Evolutionary conservation across 2,888 invertebrate species (phyloP), one percentile per base, ranked within the genome.

Genomic region (Pyrochroa serraticornis): DNA sequence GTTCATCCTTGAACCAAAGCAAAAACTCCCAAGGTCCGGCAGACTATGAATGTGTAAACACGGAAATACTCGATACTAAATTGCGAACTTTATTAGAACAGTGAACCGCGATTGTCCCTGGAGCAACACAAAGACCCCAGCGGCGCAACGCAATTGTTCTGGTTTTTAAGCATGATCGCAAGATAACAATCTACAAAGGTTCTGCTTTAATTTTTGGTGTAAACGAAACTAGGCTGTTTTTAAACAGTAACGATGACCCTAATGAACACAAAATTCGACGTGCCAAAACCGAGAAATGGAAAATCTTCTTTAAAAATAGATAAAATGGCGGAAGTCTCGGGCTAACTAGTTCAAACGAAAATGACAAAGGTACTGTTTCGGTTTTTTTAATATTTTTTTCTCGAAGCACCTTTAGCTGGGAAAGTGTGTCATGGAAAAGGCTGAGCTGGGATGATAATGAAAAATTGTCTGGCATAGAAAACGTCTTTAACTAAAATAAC

Each of bases 81-180:
- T 55, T 46, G 47, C 22, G 36, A 43, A 63, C 64, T 62, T 62
- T 64, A 64, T 57, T 57, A 62, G 68, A 67, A 63, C 69, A 65
- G 56, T 69, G 69, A 69, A 69, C 69, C 55, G 39, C 59, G 42
- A 60, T 53, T 62, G 67, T 64, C 69, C 67, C 64, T 68, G 67
- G 65, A 66, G 62, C 56, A 60, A 64, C 60, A 58, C 65, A 67
- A 68, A 66, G 65, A 66, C 67, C 68, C 53, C 64, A 54, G 51
- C 37, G 45, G 45, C 52, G 30, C 30, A 51, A 38, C 45, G 46
- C 46, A 50, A 56, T 56, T 50, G 49, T 56, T 56, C 45, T 50
- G 44, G 45, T 55, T 55, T 55, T 55, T 55, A 44, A 55, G 42
- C 55, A 55, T 43, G 55, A 55, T 48, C 36, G 38, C n/a, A 9